A percentile compares a stretch with the other conserved stretches of the same genome.
Conservation (phyloP, 2,888 invertebrate species). For the Phyllotreta cruciferae region DNA sequence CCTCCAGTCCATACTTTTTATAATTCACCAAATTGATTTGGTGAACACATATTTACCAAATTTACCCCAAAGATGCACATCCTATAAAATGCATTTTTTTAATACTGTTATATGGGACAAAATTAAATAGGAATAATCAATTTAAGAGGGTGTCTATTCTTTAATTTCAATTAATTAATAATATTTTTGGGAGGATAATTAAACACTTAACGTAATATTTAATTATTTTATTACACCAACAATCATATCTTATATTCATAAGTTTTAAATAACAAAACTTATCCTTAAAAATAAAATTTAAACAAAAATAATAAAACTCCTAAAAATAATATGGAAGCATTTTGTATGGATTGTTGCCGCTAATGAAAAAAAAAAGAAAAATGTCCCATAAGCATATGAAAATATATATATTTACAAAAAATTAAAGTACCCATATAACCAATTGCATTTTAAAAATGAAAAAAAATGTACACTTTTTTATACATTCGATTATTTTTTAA, state of each 20-base stretch:
- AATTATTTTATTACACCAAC: slow-evolving; percentile 61
- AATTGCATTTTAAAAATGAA: slow-evolving; percentile 44
- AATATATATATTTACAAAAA: slow-evolving; percentile 50
- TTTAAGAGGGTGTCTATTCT: too few relatives aligned
- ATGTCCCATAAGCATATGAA: slow-evolving; percentile 54
- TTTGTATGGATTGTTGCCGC: slow-evolving; percentile 55
- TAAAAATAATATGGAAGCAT: slow-evolving; percentile 55
- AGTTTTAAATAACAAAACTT: slow-evolving; percentile 61
- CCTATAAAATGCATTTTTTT: too few relatives aligned
- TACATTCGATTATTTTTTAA: slow-evolving; percentile 38
- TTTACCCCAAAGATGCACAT: too few relatives aligned
- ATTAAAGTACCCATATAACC: slow-evolving; percentile 52
- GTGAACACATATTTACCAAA: too few relatives aligned
- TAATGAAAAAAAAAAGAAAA: slow-evolving; percentile 46
- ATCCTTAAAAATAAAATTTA: slow-evolving; percentile 59
- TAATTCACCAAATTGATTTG: too few relatives aligned
- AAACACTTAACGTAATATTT: slow-evolving; percentile 29
- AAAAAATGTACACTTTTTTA: slow-evolving; percentile 41
- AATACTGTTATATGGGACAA: too few relatives aligned
- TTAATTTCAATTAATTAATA: too few relatives aligned
- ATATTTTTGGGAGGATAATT: not conserved
- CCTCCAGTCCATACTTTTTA: too few relatives aligned
- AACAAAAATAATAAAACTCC: slow-evolving; percentile 52
- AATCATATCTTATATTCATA: slow-evolving; percentile 62
- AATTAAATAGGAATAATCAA: too few relatives aligned